A percentile compares a stretch with the other conserved stretches of the same genome.
Evolutionary conservation across 2,113 vertebrate species (phyloP).

Genomic region (Dolichallabes microphthalmus): DNA sequence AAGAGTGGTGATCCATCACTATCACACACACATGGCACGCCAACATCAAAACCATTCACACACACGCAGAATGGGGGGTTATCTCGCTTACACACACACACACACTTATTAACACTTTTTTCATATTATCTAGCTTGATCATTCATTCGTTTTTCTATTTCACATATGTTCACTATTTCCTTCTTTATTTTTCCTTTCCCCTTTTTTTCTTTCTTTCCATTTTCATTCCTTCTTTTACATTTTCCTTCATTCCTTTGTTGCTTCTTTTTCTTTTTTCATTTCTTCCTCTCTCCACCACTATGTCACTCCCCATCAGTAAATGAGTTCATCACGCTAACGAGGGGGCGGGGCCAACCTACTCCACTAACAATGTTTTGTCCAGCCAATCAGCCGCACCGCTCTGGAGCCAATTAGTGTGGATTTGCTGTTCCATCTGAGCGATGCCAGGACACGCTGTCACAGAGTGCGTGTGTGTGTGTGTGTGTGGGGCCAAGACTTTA

Average conservation of each 20-base stretch:
- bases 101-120: background rate
- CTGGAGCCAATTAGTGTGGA: conserved; percentile 80
- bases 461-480: conserved; percentile 10
- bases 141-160: background rate
- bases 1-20: conserved; percentile 95
- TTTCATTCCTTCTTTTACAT: background rate
- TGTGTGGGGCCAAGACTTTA: conserved; percentile 15
- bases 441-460: conserved; percentile 49
- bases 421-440: conserved; percentile 69
- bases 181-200: background rate
- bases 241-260: background rate
- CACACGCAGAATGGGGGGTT: background rate
- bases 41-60: conserved; percentile 40
- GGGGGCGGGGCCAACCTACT: conserved; percentile 71
- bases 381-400: conserved; percentile 70
- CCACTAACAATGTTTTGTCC: conserved; percentile 77
- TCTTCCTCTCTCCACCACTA: conserved; percentile 44
- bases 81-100: conserved; percentile 3
- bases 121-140: background rate
- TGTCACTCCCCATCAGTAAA: conserved; percentile 83
- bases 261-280: background rate
- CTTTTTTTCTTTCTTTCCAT: background rate
- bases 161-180: background rate
- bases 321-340: conserved; percentile 91
- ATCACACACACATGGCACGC: conserved; percentile 63